Percentiles rank a stretch among this genome's conserved stretches.
Conservation (phyloP, 2,888 invertebrate species). For the Melinaea menophilus region DNA sequence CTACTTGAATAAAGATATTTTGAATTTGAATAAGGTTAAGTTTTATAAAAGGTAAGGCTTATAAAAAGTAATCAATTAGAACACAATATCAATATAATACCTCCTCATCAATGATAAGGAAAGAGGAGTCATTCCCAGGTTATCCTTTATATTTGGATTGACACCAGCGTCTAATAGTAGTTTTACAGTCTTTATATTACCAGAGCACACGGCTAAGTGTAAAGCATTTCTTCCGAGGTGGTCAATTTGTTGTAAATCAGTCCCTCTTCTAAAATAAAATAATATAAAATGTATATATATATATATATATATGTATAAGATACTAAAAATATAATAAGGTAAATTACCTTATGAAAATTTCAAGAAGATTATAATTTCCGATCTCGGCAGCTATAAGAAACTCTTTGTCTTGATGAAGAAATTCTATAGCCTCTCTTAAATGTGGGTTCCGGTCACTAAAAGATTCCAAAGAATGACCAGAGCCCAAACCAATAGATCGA, state of each 20-base stretch:
- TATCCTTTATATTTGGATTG: slow-evolving; percentile 55
- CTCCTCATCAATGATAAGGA: slow-evolving; percentile 63
- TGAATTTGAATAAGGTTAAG: no score
- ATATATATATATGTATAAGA: background rate
- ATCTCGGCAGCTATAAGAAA: slow-evolving; percentile 58
- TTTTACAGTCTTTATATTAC: slow-evolving; percentile 41
- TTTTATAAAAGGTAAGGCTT: no score
- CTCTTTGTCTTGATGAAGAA: slow-evolving; percentile 50
- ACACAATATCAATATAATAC: slow-evolving; percentile 34
- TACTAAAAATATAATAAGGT: slow-evolving; percentile 4
- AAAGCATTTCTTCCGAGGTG: slow-evolving; percentile 60
- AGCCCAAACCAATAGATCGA: slow-evolving; percentile 36
- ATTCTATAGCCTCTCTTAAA: slow-evolving; percentile 45
- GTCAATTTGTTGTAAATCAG: slow-evolving; percentile 52
- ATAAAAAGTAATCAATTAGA: background rate
- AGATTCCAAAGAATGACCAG: slow-evolving; percentile 29
- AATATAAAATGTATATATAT: slow-evolving; percentile 6
- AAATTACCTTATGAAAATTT: slow-evolving; percentile 48
- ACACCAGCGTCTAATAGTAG: slow-evolving; percentile 54
- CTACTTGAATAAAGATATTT: no score
- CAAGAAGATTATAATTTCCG: slow-evolving; percentile 45
- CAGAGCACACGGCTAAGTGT: slow-evolving; percentile 59
- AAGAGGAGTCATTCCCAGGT: slow-evolving; percentile 68
- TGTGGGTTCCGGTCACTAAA: slow-evolving; percentile 23
- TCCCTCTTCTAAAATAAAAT: slow-evolving; percentile 38